Evolutionary conservation across 2,113 vertebrate species (phyloP).

Genomic region (Gasterosteus nipponicus): DNA sequence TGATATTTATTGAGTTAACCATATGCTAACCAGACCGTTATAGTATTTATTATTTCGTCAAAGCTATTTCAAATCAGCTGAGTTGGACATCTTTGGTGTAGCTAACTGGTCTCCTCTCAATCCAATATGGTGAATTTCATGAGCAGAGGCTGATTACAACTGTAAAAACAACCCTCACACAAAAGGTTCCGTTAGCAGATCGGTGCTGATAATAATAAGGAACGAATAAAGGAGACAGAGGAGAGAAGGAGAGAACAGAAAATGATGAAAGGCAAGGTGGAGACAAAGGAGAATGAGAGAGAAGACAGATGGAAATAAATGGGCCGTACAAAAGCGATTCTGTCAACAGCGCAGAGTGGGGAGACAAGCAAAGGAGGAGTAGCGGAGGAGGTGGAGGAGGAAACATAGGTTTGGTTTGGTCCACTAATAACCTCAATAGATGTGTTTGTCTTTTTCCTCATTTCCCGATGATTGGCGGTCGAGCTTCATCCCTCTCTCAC

Average conservation of each 20-base stretch:
- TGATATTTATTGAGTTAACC: neutral
- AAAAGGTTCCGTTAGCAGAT: no score
- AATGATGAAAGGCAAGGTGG: constrained; percentile 31
- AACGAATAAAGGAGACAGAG: neutral
- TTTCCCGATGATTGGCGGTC: constrained; percentile 33
- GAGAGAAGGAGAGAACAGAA: constrained; percentile 1
- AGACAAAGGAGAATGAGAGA: constrained; percentile 23
- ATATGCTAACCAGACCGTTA: neutral
- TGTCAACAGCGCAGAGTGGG: constrained; percentile 56
- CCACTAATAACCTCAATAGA: constrained; percentile 56
- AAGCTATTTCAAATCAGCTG: neutral
- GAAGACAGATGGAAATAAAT: constrained; percentile 66
- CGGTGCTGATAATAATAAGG: no score
- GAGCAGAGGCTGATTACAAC: neutral
- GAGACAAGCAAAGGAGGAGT: constrained; percentile 32
- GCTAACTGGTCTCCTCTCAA: no score
- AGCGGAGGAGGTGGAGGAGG: constrained; percentile 28
- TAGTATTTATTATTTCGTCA: neutral
- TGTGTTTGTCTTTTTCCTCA: constrained; percentile 36
- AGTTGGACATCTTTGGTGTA: neutral
- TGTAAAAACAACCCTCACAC: neutral
- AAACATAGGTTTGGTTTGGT: constrained; percentile 62
- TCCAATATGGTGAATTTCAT: neutral
- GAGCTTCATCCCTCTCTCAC: constrained; percentile 18
- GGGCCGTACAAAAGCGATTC: constrained; percentile 60